Percentiles rank a stretch among this genome's conserved stretches.
phyloP scores from a whole-genome alignment of 1,140 invertebrate species.

The fruit fly (Drosophila melanogaster) region DNA sequence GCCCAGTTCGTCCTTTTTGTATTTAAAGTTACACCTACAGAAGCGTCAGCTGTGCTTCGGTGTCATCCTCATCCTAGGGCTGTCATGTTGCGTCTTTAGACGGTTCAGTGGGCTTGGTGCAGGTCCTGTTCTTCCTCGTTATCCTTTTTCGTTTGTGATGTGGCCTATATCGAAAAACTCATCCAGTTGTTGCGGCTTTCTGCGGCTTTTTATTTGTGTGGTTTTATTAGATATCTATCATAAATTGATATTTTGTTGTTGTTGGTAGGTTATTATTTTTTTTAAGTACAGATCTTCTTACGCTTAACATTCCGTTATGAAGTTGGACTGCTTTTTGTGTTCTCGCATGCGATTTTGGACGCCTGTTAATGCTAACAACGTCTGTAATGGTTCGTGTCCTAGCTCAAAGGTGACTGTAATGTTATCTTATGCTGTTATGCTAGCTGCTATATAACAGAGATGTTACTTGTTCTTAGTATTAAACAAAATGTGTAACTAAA shows the following conservation, averaged over 20 bases:
- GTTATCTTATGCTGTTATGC: too few relatives aligned
- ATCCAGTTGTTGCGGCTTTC: constrained; percentile 2
- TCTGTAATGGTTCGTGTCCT: constrained; percentile 37
- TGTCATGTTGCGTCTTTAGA: constrained; percentile 45
- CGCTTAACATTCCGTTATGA: not conserved
- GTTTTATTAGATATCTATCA: constrained; percentile 59
- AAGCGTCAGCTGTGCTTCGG: constrained; percentile 52
- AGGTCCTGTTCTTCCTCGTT: constrained; percentile 4
- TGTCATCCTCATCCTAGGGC: constrained; percentile 9
- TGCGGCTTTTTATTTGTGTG: constrained; percentile 59
- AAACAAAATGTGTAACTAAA: not conserved
- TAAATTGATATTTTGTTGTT: not conserved
- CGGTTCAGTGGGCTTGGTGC: constrained; percentile 20
- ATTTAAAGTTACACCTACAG: constrained; percentile 73
- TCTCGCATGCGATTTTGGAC: constrained; percentile 51
- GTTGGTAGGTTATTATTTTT: too few relatives aligned
- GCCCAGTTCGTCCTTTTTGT: constrained; percentile 52
- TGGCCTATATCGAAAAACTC: constrained; percentile 19
- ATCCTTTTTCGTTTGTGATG: constrained; percentile 18
- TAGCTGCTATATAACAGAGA: not conserved
- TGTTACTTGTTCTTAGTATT: not conserved
- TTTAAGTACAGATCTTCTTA: too few relatives aligned
- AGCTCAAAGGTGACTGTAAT: constrained; percentile 5
- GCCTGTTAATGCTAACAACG: not conserved
- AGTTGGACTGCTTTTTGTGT: not conserved